Conservation (phyloP, 2,797 vertebrate species). For the Hypotaenidia okinawae region DNA sequence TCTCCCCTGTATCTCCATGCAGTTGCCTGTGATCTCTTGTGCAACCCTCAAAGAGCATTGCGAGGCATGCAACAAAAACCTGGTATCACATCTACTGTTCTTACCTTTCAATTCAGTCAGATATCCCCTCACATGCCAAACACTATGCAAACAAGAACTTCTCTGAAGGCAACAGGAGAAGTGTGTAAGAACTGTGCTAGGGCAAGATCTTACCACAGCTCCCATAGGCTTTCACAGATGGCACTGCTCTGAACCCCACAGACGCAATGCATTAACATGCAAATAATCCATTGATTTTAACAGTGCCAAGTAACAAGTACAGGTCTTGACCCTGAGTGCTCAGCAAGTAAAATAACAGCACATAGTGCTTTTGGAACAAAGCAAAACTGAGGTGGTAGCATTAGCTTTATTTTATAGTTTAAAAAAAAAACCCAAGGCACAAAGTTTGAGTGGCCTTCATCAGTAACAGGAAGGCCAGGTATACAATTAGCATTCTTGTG, state of each 20-base stretch:
- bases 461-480: neutral
- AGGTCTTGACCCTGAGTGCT: neutral
- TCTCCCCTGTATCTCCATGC: neutral
- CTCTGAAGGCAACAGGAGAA: neutral
- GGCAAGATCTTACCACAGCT: neutral
- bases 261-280: neutral
- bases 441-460: neutral
- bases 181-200: neutral
- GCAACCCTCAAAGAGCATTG: neutral
- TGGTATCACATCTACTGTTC: neutral
- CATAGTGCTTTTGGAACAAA: neutral
- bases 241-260: neutral
- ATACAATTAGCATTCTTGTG: neutral
- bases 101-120: neutral
- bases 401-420: neutral
- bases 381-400: neutral
- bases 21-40: neutral
- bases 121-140: neutral
- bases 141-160: neutral
- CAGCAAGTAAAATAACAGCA: neutral
- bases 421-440: neutral
- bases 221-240: neutral
- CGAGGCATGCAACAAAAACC: neutral
- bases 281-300: neutral
- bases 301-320: neutral